phyloP scores from a whole-genome alignment of 2,888 invertebrate genomes.

The Agrotis exclamationis region DNA sequence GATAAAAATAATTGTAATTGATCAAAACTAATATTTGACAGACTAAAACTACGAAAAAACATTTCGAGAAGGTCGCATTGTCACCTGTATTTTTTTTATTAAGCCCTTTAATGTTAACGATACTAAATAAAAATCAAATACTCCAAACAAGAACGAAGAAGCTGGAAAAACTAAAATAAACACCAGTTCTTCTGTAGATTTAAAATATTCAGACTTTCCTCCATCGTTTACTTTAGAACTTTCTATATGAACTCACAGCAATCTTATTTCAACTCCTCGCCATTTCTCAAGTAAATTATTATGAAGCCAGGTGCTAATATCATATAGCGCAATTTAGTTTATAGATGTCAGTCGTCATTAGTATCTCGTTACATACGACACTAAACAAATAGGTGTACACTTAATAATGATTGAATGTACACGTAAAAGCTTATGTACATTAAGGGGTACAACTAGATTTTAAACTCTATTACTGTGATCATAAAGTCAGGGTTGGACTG shows the following conservation, averaged over 20 bases:
- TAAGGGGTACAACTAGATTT: conserved; percentile 37
- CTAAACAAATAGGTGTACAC: conserved; percentile 90
- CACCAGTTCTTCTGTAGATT: conserved; percentile 38
- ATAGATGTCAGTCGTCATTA: conserved; percentile 88
- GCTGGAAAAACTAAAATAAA: conserved; percentile 28
- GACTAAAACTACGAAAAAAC: too few species aligned
- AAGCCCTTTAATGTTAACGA: too few species aligned
- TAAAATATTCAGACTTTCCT: conserved; percentile 50
- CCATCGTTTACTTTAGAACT: conserved; percentile 46
- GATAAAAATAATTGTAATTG: too few species aligned
- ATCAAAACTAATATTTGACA: too few species aligned
- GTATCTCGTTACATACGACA: conserved; percentile 88
- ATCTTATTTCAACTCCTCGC: conserved; percentile 33
- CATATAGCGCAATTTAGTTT: conserved; percentile 79
- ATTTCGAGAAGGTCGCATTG: too few species aligned
- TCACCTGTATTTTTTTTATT: too few species aligned
- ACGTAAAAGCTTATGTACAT: conserved; percentile 74
- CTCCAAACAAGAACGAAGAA: background rate
- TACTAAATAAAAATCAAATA: conserved; percentile 1
- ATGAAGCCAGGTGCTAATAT: conserved; percentile 60
- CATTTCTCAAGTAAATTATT: conserved; percentile 54
- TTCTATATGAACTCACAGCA: conserved; percentile 46
- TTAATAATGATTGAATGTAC: conserved; percentile 85
- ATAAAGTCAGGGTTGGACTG: conserved; percentile 69
- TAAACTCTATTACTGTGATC: conserved; percentile 55